phyloP scores from a whole-genome alignment of 2,888 invertebrate genomes.

The Spodoptera littoralis region DNA sequence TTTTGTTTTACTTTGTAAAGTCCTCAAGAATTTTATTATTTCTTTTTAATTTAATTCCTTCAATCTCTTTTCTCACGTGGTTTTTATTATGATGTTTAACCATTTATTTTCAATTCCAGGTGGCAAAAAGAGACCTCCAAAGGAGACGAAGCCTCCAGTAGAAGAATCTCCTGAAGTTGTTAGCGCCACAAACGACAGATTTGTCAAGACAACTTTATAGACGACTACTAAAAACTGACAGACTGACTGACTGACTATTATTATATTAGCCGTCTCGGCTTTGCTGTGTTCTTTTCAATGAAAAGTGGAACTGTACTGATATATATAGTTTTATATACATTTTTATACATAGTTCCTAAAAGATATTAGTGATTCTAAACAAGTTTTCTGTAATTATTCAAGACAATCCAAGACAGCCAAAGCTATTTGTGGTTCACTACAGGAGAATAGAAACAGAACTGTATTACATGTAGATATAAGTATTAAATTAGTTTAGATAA shows the following conservation, averaged over 20 bases:
- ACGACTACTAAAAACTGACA: conserved; percentile 8
- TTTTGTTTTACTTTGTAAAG: no score
- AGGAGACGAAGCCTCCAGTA: conserved; percentile 13
- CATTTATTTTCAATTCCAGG: conserved; percentile 37
- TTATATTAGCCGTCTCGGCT: not conserved
- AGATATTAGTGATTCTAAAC: not conserved
- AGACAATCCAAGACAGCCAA: not conserved
- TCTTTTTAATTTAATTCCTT: no score
- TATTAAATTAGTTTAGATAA: conserved; percentile 7
- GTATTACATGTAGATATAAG: not conserved
- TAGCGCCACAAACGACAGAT: conserved; percentile 26
- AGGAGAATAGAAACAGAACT: not conserved
- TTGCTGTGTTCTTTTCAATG: not conserved
- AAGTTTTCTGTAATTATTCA: not conserved
- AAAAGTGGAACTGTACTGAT: not conserved
- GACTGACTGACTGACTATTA: conserved; percentile 28
- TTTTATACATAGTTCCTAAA: conserved; percentile 2
- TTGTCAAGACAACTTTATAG: conserved; percentile 57
- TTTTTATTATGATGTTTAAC: no score
- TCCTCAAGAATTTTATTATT: no score
- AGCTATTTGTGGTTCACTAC: not conserved
- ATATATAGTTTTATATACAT: not conserved
- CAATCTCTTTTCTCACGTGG: no score
- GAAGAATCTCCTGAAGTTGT: conserved; percentile 42
- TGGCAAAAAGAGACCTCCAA: conserved; percentile 50